A percentile compares a stretch with the other conserved stretches of the same genome.
phyloP scores from a whole-genome alignment of 2,113 vertebrate genomes.

The Isichthys henryi region DNA sequence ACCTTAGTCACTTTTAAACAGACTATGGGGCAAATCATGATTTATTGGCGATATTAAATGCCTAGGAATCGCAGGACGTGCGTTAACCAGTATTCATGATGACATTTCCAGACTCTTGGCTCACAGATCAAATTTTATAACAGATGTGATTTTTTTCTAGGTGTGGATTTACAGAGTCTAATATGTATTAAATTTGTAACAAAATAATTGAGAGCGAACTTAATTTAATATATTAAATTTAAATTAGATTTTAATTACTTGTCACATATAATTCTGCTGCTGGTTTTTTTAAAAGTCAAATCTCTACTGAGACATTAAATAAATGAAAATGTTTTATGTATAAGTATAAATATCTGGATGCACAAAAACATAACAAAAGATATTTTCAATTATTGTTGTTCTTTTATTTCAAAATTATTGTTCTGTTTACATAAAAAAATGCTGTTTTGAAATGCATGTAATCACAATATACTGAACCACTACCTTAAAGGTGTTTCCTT shows the following conservation, averaged over 20 bases:
- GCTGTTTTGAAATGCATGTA: neutral
- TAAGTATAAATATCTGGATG: neutral
- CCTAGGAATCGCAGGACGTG: neutral
- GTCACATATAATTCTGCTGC: neutral
- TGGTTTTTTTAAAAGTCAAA: neutral
- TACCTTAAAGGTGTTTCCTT: neutral
- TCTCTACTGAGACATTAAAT: neutral
- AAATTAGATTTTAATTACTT: neutral
- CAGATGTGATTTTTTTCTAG: neutral
- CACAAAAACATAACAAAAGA: neutral
- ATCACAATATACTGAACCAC: neutral
- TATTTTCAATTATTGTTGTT: neutral
- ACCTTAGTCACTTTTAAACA: neutral
- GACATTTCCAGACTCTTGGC: neutral
- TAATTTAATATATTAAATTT: neutral
- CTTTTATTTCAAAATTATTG: neutral
- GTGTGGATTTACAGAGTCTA: neutral
- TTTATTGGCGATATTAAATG: slow-evolving; percentile 6
- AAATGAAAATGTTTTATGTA: neutral
- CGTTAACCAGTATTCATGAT: neutral
- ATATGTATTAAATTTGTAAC: neutral
- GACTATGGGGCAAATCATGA: neutral
- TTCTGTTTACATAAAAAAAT: neutral
- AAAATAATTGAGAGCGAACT: neutral
- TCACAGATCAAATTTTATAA: neutral